Conservation (phyloP, 2,797 vertebrate genomes). For the Discoglossus pictus region DNA sequence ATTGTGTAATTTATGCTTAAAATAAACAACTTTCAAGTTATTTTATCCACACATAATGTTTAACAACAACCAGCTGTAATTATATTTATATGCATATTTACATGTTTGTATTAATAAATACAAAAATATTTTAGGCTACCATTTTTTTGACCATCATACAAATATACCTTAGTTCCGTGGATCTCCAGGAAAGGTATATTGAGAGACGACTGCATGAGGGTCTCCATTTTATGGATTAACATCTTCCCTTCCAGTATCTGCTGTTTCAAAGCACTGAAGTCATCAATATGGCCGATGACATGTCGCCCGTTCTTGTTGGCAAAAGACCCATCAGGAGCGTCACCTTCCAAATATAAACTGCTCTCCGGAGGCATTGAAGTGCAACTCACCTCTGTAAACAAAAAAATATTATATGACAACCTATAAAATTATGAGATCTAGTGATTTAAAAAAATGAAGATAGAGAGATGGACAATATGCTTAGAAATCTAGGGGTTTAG, state of each 20-base stretch:
- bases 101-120: too few species aligned
- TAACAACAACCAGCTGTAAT: too few species aligned
- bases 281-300: conserved; percentile 67
- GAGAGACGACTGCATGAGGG: conserved; percentile 53
- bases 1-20: too few species aligned
- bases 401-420: not conserved
- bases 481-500: too few species aligned
- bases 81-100: too few species aligned
- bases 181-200: conserved; percentile 58
- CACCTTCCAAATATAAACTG: conserved; percentile 60
- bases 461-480: too few species aligned
- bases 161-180: conserved; percentile 75
- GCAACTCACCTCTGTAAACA: conserved; percentile 46
- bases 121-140: too few species aligned
- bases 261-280: conserved; percentile 78
- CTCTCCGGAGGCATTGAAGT: conserved; percentile 5
- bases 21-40: too few species aligned
- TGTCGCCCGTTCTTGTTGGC: conserved; percentile 67
- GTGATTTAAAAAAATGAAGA: too few species aligned
- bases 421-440: too few species aligned
- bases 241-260: conserved; percentile 74
- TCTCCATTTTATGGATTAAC: conserved; percentile 72
- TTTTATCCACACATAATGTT: too few species aligned
- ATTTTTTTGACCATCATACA: too few species aligned
- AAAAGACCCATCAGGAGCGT: conserved; percentile 53